A percentile compares a stretch with the other conserved stretches of the same genome.
Conservation (phyloP, 2,113 vertebrate genomes). For the Kryptolebias marmoratus region DNA sequence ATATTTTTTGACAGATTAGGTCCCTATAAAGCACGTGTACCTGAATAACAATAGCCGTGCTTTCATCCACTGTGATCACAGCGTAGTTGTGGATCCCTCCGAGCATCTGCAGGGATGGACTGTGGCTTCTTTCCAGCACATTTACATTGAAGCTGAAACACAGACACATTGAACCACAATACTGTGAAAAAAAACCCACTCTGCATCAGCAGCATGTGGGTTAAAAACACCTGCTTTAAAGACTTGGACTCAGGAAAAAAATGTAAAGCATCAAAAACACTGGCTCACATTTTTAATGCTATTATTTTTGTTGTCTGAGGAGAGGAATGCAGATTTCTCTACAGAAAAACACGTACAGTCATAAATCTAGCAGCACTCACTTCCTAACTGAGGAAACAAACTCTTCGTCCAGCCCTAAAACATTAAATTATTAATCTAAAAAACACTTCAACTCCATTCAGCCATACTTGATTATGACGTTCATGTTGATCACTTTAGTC, state of each 20-base stretch:
- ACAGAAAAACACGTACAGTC: too few species aligned
- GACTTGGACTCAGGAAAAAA: background rate
- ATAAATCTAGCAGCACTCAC: too few species aligned
- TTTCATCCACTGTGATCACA: constrained; percentile 90
- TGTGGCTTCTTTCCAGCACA: constrained; percentile 85
- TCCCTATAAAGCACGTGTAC: constrained; percentile 63
- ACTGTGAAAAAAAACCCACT: too few species aligned
- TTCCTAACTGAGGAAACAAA: too few species aligned
- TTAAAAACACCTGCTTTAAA: background rate
- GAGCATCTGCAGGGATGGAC: constrained; percentile 81
- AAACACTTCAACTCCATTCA: too few species aligned
- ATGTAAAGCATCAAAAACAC: too few species aligned
- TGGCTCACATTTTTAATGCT: too few species aligned
- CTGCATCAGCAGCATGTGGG: background rate
- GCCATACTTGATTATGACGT: background rate
- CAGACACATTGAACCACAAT: background rate
- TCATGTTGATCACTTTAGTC: background rate
- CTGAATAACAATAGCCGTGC: constrained; percentile 88
- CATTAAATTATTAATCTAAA: too few species aligned
- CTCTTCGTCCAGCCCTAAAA: too few species aligned
- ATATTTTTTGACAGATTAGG: background rate
- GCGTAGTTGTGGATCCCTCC: constrained; percentile 79
- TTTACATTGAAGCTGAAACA: constrained; percentile 86
- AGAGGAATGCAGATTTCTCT: too few species aligned
- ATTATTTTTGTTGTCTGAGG: too few species aligned